Conservation (phyloP, 2,113 vertebrate species). For the Illadopsis cleaveri region DNA sequence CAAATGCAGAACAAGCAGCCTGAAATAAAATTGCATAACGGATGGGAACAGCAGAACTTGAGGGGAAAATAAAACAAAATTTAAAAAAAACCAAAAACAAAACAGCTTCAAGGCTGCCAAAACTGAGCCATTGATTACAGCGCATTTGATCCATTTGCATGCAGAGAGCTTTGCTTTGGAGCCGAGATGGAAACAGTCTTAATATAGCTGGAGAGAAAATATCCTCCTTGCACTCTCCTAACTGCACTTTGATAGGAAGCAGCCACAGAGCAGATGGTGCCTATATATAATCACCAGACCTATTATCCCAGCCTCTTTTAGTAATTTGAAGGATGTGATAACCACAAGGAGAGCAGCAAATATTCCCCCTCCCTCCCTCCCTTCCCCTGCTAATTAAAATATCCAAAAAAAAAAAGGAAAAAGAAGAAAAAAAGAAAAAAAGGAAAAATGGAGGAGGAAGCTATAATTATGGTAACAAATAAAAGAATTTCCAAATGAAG, state of each 20-base stretch:
- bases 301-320: slow-evolving; percentile 65
- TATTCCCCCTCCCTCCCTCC: slow-evolving; percentile 18
- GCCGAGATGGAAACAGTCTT: slow-evolving; percentile 61
- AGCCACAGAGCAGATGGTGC: slow-evolving; percentile 67
- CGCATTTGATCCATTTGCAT: slow-evolving; percentile 38
- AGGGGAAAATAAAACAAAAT: background rate
- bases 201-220: slow-evolving; percentile 67
- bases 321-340: slow-evolving; percentile 63
- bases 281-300: slow-evolving; percentile 67
- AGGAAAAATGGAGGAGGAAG: slow-evolving; percentile 1
- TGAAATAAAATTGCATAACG: background rate
- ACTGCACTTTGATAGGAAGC: slow-evolving; percentile 70
- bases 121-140: slow-evolving; percentile 37
- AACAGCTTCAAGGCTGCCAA: slow-evolving; percentile 10
- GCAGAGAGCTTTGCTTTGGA: slow-evolving; percentile 54
- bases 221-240: slow-evolving; percentile 56
- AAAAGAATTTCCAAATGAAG: slow-evolving; percentile 71
- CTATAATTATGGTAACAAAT: slow-evolving; percentile 65
- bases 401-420: background rate
- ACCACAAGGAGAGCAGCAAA: slow-evolving; percentile 63
- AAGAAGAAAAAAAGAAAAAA: too few species aligned
- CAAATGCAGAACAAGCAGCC: background rate
- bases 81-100: background rate
- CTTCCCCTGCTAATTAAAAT: slow-evolving; percentile 46
- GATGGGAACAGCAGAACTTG: background rate